Base-by-base conservation (phyloP, 2,888 invertebrate genomes). In the Geotrupes spiniger region DNA sequence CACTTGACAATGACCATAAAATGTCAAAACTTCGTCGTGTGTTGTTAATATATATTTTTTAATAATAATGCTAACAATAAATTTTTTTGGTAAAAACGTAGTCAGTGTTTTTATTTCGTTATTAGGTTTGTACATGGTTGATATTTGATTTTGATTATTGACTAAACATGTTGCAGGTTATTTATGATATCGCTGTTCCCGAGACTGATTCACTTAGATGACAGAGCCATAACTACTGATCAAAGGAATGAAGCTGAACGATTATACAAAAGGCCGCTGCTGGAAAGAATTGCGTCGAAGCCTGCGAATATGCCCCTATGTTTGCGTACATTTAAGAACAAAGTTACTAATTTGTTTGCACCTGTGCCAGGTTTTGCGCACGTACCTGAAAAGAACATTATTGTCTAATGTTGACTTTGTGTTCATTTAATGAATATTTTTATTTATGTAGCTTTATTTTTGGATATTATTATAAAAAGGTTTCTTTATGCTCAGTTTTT, bases 181-280 rank as follows among this genome's bases (percentile, higher is more conserved):
- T 87, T 83, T 70, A 81, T 89, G 15, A 83, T 89, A 63, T 86
- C 87, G 1, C 79, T 85, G 63, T 82, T 89, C 61, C 81, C 85
- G 1, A 77, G 78, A 0, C 73, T 90, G 46, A 70, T 79, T 17
- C 83, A 87, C 60, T 71, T 90, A 59, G 89, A 90, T 64, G 89
- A 89, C 63, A 74, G 82, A 43, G 71, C 74, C 29, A 81, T 89
- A n/a, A 84, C 84, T 0, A 70, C 74, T 1, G 82, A 85, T 60
- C 85, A 89, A 65, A 70, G 77, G 14, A 60, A 72, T 2, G 84
- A 87, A 65, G 80, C 87, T 0, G 75, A 75, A 37, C 73, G 83
- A 37, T 68, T 86, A 4, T 86, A 82, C 71, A 79, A 77, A 57
- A 70, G 79, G 51, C 83, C 84, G 0, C 65, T 85, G 12, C 65